phyloP scores from a whole-genome alignment of 2,888 invertebrate species.

The Eupsilia transversa region DNA sequence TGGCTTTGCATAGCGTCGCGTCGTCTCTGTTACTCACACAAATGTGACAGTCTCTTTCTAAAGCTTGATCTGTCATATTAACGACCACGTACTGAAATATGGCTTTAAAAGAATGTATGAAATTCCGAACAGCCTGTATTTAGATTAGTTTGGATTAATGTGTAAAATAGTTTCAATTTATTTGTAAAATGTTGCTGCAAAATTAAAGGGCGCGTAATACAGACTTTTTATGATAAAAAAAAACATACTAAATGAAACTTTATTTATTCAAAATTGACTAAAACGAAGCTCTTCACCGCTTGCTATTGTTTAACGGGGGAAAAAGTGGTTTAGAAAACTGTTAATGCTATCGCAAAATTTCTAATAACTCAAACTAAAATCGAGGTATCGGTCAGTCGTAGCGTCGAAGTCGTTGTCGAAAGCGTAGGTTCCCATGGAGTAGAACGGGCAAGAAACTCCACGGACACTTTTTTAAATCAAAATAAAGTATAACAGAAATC shows the following conservation, averaged over 20 bases:
- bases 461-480: background rate
- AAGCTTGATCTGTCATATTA: conserved; percentile 8
- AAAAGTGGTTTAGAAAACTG: background rate
- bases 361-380: no score
- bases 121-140: conserved; percentile 65
- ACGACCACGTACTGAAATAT: background rate
- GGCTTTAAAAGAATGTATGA: background rate
- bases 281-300: background rate
- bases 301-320: background rate
- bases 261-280: background rate
- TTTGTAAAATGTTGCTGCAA: conserved; percentile 7
- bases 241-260: no score
- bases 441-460: no score
- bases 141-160: conserved; percentile 54
- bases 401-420: no score
- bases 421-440: no score
- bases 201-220: conserved; percentile 26
- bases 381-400: no score
- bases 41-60: background rate
- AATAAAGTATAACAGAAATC: background rate
- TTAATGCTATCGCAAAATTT: no score
- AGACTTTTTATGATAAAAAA: conserved; percentile 61
- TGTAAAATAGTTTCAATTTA: conserved; percentile 48
- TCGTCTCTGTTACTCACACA: background rate
- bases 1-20: background rate